Conservation (phyloP, 2,797 vertebrate genomes). For the Florisuga fusca region DNA sequence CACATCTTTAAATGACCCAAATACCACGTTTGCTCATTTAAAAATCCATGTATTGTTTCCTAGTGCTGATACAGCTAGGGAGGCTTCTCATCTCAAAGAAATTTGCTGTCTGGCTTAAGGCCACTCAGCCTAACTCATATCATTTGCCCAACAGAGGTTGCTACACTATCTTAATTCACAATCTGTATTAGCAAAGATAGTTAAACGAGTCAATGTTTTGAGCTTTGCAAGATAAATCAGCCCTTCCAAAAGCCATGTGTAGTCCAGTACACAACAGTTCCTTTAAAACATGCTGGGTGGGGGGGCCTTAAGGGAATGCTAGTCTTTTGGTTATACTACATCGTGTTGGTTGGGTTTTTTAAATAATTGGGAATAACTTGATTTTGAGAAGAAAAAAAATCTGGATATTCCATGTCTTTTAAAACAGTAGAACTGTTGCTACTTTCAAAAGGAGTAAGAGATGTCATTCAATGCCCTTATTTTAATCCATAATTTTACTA, state of each 20-base stretch:
- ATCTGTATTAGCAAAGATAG: not conserved
- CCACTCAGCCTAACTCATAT: not conserved
- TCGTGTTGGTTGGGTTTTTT: not conserved
- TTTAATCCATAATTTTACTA: not conserved
- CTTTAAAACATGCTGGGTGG: not conserved
- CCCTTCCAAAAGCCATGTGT: not conserved
- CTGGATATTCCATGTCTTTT: not conserved
- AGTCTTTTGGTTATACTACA: not conserved
- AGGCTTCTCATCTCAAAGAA: not conserved
- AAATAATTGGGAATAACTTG: not conserved
- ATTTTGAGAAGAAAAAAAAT: not conserved
- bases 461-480: not conserved
- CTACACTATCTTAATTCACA: not conserved
- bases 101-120: not conserved
- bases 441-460: not conserved
- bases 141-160: not conserved
- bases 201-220: not conserved
- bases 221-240: not conserved
- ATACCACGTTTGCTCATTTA: conserved; percentile 2
- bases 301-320: not conserved
- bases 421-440: not conserved
- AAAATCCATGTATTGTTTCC: conserved; percentile 12
- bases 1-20: conserved; percentile 7
- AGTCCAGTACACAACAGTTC: fast-evolving
- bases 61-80: not conserved